Percentiles rank a stretch among this genome's conserved stretches.
These are phyloP conservation scores for Epinotia brunnichana DNA, from an alignment of 2,888 invertebrate genomes.

Conservation along the genomic window DNA sequence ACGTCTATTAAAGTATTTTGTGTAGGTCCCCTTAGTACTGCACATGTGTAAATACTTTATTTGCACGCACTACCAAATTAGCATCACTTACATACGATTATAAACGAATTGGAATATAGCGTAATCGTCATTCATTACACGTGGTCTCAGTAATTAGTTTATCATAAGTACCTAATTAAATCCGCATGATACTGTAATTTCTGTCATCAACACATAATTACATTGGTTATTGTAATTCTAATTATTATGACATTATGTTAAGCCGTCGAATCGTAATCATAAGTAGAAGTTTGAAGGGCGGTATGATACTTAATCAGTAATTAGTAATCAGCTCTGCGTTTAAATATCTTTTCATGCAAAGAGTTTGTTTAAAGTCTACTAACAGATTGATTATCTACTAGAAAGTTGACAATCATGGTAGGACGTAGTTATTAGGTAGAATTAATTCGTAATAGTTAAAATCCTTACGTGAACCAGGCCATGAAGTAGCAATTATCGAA, in stretches of 20 bases:
- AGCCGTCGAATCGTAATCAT: background rate
- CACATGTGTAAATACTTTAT: too few species aligned
- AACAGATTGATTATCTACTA: background rate
- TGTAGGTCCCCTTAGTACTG: too few species aligned
- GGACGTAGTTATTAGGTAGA: too few species aligned
- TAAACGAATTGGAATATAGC: background rate
- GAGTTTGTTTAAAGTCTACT: background rate
- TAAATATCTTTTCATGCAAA: background rate
- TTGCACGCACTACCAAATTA: too few species aligned
- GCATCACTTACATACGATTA: background rate
- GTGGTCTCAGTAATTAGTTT: background rate
- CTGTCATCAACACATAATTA: background rate
- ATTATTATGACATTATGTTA: constrained; percentile 10
- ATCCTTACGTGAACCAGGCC: too few species aligned
- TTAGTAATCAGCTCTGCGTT: background rate
- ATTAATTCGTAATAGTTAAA: too few species aligned
- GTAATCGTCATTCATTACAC: background rate
- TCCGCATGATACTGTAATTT: constrained; percentile 11
- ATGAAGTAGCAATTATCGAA: too few species aligned
- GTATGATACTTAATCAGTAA: background rate
- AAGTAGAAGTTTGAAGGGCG: background rate
- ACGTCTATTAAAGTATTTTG: too few species aligned
- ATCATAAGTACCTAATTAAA: background rate
- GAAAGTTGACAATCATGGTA: too few species aligned
- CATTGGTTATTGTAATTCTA: constrained; percentile 4